Conservation (phyloP, 2,113 vertebrate species). For the Poeciliopsis prolifica region DNA sequence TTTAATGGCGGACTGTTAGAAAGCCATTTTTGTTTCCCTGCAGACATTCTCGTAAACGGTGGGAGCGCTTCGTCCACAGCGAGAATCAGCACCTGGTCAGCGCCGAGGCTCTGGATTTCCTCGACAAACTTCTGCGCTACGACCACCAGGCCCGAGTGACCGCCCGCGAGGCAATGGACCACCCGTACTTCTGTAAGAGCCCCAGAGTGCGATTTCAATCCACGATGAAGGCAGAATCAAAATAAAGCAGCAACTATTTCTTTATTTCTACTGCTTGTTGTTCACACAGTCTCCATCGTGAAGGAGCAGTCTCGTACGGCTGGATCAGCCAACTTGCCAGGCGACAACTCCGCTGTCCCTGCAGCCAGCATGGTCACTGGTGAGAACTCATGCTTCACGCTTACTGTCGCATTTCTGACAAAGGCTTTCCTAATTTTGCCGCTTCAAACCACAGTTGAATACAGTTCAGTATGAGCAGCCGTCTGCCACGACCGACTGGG, state of each 20-base stretch:
- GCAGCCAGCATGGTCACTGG: conserved; percentile 76
- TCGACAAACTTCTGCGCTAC: conserved; percentile 88
- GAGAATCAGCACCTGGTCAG: conserved; percentile 89
- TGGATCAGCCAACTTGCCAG: conserved; percentile 63
- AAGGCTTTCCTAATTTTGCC: not conserved
- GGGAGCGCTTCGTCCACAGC: conserved; percentile 88
- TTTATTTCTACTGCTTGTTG: not conserved
- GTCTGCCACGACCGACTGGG: too few relatives aligned
- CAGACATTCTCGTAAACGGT: conserved; percentile 87
- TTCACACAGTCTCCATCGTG: conserved; percentile 69
- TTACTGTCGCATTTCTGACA: not conserved
- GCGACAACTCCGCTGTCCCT: conserved; percentile 69
- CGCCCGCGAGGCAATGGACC: conserved; percentile 87
- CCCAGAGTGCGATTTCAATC: not conserved
- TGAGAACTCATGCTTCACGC: conserved; percentile 34
- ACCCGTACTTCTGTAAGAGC: conserved; percentile 85
- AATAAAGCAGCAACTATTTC: not conserved
- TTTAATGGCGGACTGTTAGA: too few relatives aligned
- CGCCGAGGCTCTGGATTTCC: conserved; percentile 85
- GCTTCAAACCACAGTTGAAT: not conserved
- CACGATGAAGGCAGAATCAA: not conserved
- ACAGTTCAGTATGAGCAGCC: too few relatives aligned
- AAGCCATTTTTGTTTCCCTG: not conserved
- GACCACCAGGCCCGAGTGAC: conserved; percentile 87
- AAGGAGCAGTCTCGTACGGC: conserved; percentile 76